These are phyloP conservation scores for Pomatorhinus ruficollis DNA, from an alignment of 2,113 vertebrate genomes.

Conservation along the genomic window DNA sequence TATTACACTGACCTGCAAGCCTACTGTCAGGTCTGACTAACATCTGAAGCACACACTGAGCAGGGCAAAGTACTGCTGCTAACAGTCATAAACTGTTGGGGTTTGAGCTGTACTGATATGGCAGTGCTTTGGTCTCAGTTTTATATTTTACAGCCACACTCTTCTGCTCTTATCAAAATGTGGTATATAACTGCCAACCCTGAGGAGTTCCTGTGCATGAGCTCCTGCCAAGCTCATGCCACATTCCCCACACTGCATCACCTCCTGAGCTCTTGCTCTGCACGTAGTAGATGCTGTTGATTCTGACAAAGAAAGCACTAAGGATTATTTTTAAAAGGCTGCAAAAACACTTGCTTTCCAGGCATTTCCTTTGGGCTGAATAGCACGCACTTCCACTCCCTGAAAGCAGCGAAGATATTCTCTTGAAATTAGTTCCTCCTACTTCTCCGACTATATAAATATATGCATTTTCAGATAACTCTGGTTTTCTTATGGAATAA, in stretches of 20 bases:
- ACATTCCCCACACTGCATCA: not conserved
- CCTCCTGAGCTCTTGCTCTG: not conserved
- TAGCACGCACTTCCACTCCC: not conserved
- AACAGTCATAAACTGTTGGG: not conserved
- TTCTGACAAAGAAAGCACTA: not conserved
- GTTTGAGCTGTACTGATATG: not conserved
- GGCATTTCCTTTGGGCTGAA: not conserved
- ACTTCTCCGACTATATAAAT: not conserved
- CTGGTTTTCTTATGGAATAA: not conserved
- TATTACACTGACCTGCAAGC: conserved; percentile 29
- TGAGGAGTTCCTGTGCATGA: not conserved
- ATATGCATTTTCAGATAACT: not conserved
- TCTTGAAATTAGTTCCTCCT: not conserved
- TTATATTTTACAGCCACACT: not conserved
- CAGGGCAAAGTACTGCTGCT: conserved; percentile 1
- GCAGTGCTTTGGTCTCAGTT: conserved; percentile 14
- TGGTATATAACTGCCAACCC: not conserved
- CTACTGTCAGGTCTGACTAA: conserved; percentile 12
- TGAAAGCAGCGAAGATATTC: not conserved
- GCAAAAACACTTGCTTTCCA: not conserved
- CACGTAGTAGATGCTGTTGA: not conserved
- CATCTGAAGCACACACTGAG: not conserved
- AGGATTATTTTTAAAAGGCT: not conserved
- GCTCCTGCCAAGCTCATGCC: not conserved
- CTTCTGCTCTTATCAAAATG: not conserved